Base-by-base conservation (phyloP, 2,888 invertebrate genomes). In the Lasioglossum morio region DNA sequence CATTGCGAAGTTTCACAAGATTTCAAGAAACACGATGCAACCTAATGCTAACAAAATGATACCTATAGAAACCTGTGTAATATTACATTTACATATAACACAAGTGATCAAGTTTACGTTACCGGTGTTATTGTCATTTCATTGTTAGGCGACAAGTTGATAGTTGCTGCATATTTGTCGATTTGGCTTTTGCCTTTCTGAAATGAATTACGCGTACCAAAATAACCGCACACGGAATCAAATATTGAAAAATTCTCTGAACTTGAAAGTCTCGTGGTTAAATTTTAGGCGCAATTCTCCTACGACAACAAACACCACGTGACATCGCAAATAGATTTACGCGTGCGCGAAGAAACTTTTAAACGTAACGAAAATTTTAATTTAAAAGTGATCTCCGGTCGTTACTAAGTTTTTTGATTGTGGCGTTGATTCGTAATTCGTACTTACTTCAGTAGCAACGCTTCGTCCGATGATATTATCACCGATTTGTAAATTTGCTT, bases 111-210 rank as follows among this genome's bases (percentile, higher is more conserved):
- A 48, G 16, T 46, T n/a, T 30, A 46, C 77, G 90, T 89, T 90
- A 94, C 93, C 89, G 93, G 92, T 66, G 89, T 93, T 82, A 94
- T 90, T n/a, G 91, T 93, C 89, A 93, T 92, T 83, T 92, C 91
- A 85, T 89, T 89, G 16, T 90, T 83, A 3, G 89, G 43, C 16
- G 87, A 87, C 23, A 93, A 7, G 83, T 89, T 86, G 80, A 94
- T 92, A 75, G 86, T 92, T n/a, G 89, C 89, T 53, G 92, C 93
- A 48, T 92, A 80, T 57, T 91, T 90, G n/a, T 86, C 77, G 30
- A 86, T 70, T 82, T 75, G 79, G n/a, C 75, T 84, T 79, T 92
- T 89, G n/a, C 87, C 83, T 75, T 79, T 75, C 93, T 90, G 72
- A 48, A 85, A 90, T 82, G 60, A 85, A 77, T 63, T 16, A 30